Evolutionary conservation across 1,140 invertebrate genomes (phyloP).

Genomic region (Ladona fulva): DNA sequence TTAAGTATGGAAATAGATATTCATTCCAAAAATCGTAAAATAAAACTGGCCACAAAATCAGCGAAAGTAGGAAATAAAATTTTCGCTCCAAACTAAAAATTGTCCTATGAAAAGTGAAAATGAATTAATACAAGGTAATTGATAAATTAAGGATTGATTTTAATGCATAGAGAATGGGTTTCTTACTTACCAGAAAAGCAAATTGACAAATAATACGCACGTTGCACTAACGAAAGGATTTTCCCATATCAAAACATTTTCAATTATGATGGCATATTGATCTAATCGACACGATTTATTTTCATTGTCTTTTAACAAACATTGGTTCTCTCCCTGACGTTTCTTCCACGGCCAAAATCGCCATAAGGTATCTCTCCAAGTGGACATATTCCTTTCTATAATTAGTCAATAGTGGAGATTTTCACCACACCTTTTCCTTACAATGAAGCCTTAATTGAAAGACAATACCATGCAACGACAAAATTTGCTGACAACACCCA

Average conservation of each 20-base stretch:
- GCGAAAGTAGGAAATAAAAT: neutral
- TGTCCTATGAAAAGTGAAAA: neutral
- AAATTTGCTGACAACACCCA: too few relatives aligned
- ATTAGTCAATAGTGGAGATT: neutral
- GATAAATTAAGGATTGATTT: too few relatives aligned
- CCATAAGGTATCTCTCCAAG: neutral
- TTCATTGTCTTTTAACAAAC: neutral
- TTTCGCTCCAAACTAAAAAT: neutral
- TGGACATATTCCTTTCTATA: neutral
- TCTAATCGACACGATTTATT: slow-evolving; percentile 13
- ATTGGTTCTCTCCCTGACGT: neutral
- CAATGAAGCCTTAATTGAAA: too few relatives aligned
- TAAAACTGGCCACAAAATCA: neutral
- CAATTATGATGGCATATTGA: slow-evolving; percentile 15
- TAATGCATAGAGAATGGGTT: too few relatives aligned
- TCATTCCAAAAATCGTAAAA: neutral
- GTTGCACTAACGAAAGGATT: slow-evolving; percentile 16
- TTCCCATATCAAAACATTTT: slow-evolving; percentile 20
- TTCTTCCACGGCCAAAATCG: slow-evolving; percentile 14
- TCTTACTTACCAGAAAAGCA: slow-evolving; percentile 19
- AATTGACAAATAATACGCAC: slow-evolving; percentile 16
- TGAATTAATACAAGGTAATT: neutral
- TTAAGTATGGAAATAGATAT: neutral
- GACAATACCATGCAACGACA: too few relatives aligned
- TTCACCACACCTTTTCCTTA: neutral